These are phyloP conservation scores for Norana najaformis DNA, from an alignment of 2,888 invertebrate genomes.

Conservation along the genomic window DNA sequence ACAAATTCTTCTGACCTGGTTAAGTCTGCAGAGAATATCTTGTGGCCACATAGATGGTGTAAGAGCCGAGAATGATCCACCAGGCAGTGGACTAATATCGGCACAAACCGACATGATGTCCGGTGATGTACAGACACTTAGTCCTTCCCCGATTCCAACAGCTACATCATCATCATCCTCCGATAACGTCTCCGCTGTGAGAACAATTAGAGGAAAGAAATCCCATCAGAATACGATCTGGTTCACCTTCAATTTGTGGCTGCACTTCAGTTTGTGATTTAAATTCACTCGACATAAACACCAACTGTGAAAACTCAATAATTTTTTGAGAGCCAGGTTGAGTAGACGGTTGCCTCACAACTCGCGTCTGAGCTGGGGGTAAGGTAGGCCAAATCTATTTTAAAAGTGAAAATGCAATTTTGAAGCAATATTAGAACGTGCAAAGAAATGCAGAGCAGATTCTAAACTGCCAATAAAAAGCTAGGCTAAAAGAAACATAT, in stretches of 20 bases:
- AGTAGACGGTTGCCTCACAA: too few species aligned
- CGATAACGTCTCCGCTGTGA: slow-evolving; percentile 67
- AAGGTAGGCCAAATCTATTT: not conserved
- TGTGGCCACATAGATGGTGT: slow-evolving; percentile 97
- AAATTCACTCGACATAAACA: not conserved
- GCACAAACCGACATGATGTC: slow-evolving; percentile 51
- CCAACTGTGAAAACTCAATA: not conserved
- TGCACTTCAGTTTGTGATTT: not conserved
- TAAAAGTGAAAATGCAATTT: not conserved
- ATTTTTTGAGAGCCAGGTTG: not conserved
- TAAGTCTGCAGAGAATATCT: slow-evolving; percentile 78
- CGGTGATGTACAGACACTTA: slow-evolving; percentile 70
- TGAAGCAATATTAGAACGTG: not conserved
- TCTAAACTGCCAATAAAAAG: not conserved
- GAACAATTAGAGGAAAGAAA: not conserved
- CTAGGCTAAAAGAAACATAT: not conserved
- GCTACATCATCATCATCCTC: slow-evolving; percentile 70
- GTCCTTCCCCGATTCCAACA: slow-evolving; percentile 67
- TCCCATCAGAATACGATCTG: not conserved
- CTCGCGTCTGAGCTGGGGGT: not conserved
- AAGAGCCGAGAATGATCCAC: slow-evolving; percentile 90
- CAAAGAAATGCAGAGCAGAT: slow-evolving; percentile 2
- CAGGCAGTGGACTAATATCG: slow-evolving; percentile 60
- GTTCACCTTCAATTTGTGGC: not conserved
- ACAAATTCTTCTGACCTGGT: slow-evolving; percentile 51